phyloP scores from a whole-genome alignment of 30 jellyfish, hydroid and myxozoan genomes.

The Hydractinia symbiolongicarpus region DNA sequence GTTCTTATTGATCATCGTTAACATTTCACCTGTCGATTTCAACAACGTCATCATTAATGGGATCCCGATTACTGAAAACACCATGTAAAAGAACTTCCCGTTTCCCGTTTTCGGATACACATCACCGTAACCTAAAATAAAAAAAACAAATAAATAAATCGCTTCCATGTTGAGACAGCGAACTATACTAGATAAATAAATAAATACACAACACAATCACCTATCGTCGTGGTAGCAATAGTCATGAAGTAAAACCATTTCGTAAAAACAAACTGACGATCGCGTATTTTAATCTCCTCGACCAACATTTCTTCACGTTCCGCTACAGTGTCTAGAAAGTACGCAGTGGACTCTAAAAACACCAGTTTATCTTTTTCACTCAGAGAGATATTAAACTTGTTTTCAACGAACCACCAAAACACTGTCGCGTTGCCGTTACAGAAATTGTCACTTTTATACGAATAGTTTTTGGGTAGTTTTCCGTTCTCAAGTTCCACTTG shows the following conservation, averaged over 20 bases:
- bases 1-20: constrained; percentile 17
- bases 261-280: background rate
- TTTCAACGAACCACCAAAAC: background rate
- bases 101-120: constrained; percentile 25
- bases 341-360: background rate
- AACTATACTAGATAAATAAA: too few relatives aligned
- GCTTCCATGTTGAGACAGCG: too few relatives aligned
- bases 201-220: background rate
- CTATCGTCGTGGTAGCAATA: constrained; percentile 21
- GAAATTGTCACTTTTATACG: background rate
- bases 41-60: constrained; percentile 37
- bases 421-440: constrained; percentile 2
- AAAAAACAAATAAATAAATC: background rate
- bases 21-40: constrained; percentile 15
- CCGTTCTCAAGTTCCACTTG: too few relatives aligned
- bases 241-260: constrained; percentile 29
- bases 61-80: constrained; percentile 29
- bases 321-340: background rate
- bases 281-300: background rate
- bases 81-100: constrained; percentile 30
- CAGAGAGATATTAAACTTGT: background rate
- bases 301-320: background rate
- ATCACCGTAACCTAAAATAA: constrained; percentile 38
- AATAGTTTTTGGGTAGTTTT: too few relatives aligned
- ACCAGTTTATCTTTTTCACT: background rate